Conservation (phyloP, 1,140 invertebrate genomes). For the Tyrophagus putrescentiae region DNA sequence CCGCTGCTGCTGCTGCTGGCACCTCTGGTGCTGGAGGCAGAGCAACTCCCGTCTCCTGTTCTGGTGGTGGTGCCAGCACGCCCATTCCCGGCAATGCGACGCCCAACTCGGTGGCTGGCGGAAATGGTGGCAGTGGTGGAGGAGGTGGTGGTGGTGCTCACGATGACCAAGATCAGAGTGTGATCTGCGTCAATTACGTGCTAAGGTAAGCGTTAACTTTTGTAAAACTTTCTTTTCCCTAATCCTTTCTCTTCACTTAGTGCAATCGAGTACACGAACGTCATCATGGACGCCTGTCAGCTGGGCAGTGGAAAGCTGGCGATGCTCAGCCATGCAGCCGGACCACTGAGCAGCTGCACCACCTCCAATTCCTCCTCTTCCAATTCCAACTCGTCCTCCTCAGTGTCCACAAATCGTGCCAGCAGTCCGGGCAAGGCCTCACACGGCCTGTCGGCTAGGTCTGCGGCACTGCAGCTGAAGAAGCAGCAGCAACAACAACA, state of each 20-base stretch:
- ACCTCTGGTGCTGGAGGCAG: no score
- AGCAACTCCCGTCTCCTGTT: background rate
- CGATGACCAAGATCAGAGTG: constrained; percentile 63
- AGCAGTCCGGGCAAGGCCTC: background rate
- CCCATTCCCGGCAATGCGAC: background rate
- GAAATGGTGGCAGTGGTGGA: background rate
- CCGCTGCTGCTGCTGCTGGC: background rate
- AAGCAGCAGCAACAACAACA: no score
- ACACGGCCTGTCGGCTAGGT: background rate
- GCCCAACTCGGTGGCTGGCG: background rate
- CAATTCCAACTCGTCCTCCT: background rate
- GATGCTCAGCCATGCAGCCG: no score
- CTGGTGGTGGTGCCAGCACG: background rate
- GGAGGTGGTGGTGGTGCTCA: background rate
- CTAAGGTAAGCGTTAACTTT: constrained; percentile 48
- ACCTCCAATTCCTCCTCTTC: no score
- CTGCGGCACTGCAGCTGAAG: background rate
- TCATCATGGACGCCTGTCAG: constrained; percentile 83
- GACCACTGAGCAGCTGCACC: no score
- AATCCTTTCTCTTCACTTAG: constrained; percentile 41
- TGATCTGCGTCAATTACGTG: constrained; percentile 89
- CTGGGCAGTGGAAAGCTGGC: constrained; percentile 33
- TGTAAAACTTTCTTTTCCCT: constrained; percentile 20
- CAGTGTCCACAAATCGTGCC: background rate
- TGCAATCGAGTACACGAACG: constrained; percentile 69